Evolutionary conservation across 2,113 vertebrate genomes (phyloP).

Genomic region (Anhinga anhinga): DNA sequence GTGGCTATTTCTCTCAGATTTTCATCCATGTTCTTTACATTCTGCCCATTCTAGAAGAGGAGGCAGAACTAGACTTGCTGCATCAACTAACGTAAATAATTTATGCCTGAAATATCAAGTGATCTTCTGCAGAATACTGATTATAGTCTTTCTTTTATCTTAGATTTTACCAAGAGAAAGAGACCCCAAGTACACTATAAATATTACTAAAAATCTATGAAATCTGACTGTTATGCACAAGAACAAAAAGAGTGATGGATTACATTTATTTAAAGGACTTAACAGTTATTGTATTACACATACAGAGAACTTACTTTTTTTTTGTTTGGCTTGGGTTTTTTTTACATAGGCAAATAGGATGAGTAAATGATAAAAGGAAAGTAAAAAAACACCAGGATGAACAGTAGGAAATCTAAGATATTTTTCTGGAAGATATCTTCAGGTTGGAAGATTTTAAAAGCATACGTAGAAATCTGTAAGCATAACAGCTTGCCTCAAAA

Average conservation of each 20-base stretch:
- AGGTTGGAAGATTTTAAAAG: not conserved
- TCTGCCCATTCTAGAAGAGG: not conserved
- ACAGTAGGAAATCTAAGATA: not conserved
- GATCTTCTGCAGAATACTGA: not conserved
- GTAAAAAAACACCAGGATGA: not conserved
- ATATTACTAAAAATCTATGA: not conserved
- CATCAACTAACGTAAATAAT: not conserved
- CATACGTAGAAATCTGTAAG: not conserved
- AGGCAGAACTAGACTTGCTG: not conserved
- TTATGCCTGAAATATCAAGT: not conserved
- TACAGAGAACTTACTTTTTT: not conserved
- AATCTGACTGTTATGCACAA: not conserved
- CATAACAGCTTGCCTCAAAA: not conserved
- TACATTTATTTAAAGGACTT: not conserved
- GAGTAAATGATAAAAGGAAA: not conserved
- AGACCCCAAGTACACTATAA: not conserved
- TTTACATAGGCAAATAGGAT: not conserved
- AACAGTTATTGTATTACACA: not conserved
- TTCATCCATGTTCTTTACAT: not conserved
- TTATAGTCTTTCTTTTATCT: not conserved
- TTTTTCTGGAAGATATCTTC: not conserved
- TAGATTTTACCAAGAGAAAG: not conserved
- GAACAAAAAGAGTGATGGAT: not conserved
- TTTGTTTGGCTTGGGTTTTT: not conserved
- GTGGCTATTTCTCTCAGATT: not conserved